Evolutionary conservation across 2,113 vertebrate genomes (phyloP).

Genomic region (Antechinus flavipes): DNA sequence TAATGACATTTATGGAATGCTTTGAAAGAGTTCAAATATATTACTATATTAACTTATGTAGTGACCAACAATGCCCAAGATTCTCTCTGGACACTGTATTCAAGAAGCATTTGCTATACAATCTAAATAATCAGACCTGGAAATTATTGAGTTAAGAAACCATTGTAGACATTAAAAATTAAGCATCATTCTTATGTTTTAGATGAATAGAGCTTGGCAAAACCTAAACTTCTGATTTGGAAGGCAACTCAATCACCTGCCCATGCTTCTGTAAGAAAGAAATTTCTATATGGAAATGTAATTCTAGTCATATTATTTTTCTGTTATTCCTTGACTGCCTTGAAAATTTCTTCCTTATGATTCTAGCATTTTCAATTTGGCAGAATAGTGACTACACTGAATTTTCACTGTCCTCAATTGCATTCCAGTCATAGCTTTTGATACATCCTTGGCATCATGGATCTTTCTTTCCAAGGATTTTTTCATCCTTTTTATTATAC

Average conservation of each 20-base stretch:
- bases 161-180: conserved; percentile 5
- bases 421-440: conserved; percentile 18
- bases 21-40: not conserved
- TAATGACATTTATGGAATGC: conserved; percentile 18
- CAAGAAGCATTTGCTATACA: not conserved
- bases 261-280: not conserved
- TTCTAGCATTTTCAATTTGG: conserved; percentile 5
- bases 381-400: not conserved
- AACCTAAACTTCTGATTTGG: not conserved
- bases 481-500: not conserved
- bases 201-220: not conserved
- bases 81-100: conserved; percentile 4
- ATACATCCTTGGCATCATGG: not conserved
- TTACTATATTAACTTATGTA: not conserved
- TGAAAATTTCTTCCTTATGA: not conserved
- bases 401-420: conserved; percentile 35
- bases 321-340: not conserved
- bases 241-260: conserved; percentile 28
- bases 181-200: not conserved
- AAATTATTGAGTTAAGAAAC: not conserved
- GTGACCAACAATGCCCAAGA: not conserved
- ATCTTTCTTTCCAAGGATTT: not conserved
- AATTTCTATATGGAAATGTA: not conserved
- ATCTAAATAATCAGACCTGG: conserved; percentile 41
- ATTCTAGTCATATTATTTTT: not conserved